Evolutionary conservation across 2,888 invertebrate species (phyloP).

Genomic region (Mactromeris polynyma): DNA sequence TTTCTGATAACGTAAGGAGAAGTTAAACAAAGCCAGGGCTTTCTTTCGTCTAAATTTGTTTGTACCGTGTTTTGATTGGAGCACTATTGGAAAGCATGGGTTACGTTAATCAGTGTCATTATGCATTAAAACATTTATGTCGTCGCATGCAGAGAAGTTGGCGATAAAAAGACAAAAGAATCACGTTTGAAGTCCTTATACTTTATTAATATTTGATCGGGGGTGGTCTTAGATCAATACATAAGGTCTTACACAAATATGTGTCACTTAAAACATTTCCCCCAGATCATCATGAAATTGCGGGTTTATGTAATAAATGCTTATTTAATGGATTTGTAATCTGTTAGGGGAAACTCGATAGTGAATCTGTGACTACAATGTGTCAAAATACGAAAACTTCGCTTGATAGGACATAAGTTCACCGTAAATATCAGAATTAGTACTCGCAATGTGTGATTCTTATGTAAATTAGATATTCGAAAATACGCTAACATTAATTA

Average conservation of each 20-base stretch:
- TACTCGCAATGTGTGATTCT: too few relatives aligned
- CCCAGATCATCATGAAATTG: slow-evolving; percentile 10
- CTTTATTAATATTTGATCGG: neutral
- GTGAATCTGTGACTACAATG: neutral
- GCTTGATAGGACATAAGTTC: too few relatives aligned
- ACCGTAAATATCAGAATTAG: too few relatives aligned
- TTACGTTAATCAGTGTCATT: slow-evolving; percentile 2
- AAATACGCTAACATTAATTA: too few relatives aligned
- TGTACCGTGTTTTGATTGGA: neutral
- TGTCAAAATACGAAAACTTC: neutral
- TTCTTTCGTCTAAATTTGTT: slow-evolving; percentile 16
- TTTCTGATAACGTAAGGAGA: neutral
- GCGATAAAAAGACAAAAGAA: slow-evolving; percentile 8
- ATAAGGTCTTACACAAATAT: slow-evolving; percentile 8
- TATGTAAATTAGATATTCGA: too few relatives aligned
- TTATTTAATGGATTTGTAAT: slow-evolving; percentile 7
- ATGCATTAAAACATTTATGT: neutral
- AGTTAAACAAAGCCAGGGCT: neutral
- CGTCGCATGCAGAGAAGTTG: neutral
- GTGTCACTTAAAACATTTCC: neutral
- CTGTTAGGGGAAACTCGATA: neutral
- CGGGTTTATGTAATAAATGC: neutral
- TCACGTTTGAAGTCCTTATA: neutral
- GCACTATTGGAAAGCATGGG: neutral
- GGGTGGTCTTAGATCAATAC: slow-evolving; percentile 1